These are phyloP conservation scores for Eubucco bourcierii DNA, from an alignment of 2,113 vertebrate genomes.

Conservation along the genomic window DNA sequence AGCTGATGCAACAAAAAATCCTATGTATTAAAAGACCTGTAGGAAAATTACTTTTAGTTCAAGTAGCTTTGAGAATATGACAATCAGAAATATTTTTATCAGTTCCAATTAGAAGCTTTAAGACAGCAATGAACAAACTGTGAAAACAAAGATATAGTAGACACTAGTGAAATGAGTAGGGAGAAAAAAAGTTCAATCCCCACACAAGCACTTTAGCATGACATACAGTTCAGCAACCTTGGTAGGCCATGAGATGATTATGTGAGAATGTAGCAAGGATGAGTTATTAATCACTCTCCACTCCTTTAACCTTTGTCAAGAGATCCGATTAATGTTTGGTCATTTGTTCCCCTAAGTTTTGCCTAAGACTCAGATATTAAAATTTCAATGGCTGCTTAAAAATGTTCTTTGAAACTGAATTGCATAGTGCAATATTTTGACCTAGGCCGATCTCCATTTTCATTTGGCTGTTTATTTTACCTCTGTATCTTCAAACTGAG, in stretches of 20 bases:
- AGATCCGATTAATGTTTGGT: constrained; percentile 9
- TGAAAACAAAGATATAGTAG: not conserved
- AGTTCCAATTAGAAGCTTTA: not conserved
- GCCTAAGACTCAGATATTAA: not conserved
- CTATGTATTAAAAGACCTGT: not conserved
- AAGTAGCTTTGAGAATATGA: not conserved
- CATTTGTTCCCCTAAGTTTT: constrained; percentile 36
- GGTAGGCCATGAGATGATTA: not conserved
- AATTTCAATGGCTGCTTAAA: constrained; percentile 26
- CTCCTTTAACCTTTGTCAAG: constrained; percentile 42
- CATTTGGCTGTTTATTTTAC: not conserved
- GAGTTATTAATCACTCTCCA: constrained; percentile 48
- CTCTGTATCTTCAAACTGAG: not conserved
- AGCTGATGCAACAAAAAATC: constrained; percentile 11
- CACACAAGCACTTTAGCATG: not conserved
- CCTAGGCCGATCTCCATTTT: constrained; percentile 20
- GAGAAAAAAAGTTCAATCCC: not conserved
- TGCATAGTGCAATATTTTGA: not conserved
- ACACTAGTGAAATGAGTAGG: not conserved
- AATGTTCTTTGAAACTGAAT: constrained; percentile 27
- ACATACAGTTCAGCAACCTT: not conserved
- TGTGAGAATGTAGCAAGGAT: constrained; percentile 13
- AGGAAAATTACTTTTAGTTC: not conserved
- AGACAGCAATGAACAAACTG: not conserved
- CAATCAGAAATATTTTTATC: not conserved